These are phyloP conservation scores for Siphlonurus alternatus DNA, from an alignment of 2,888 invertebrate species.

Conservation along the genomic window DNA sequence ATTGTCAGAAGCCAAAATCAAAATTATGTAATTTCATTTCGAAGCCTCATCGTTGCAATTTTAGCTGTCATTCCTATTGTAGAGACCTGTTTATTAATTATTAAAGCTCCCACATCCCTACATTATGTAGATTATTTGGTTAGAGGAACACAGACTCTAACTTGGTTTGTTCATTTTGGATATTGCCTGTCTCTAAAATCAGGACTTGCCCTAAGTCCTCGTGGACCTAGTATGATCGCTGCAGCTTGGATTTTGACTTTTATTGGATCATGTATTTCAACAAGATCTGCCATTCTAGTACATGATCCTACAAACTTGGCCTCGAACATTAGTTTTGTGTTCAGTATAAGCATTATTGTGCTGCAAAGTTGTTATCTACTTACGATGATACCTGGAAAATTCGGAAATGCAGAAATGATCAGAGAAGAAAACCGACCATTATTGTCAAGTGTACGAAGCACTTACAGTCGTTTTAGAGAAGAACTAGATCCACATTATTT, in stretches of 20 bases:
- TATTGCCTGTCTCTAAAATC: conserved; percentile 48
- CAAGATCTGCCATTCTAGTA: conserved; percentile 44
- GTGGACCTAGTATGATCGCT: conserved; percentile 54
- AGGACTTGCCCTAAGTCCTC: conserved; percentile 35
- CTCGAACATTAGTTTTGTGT: conserved; percentile 27
- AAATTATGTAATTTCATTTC: conserved; percentile 41
- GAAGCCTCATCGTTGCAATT: conserved; percentile 43
- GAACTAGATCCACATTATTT: conserved; percentile 49
- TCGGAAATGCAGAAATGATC: conserved; percentile 14
- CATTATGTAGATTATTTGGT: conserved; percentile 50
- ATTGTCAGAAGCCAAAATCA: conserved; percentile 45
- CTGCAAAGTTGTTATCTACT: conserved; percentile 25
- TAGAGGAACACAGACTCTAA: conserved; percentile 48
- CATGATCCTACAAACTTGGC: conserved; percentile 22
- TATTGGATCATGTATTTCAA: conserved; percentile 45
- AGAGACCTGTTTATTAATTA: conserved; percentile 30
- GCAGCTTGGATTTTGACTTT: conserved; percentile 51
- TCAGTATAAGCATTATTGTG: conserved; percentile 40
- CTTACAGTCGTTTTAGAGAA: conserved; percentile 45
- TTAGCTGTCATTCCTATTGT: conserved; percentile 50
- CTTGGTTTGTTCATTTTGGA: conserved; percentile 70
- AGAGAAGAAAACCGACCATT: conserved; percentile 40
- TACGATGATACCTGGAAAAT: conserved; percentile 8
- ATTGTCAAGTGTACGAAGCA: conserved; percentile 27
- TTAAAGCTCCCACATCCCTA: conserved; percentile 18